These are phyloP conservation scores for Triops cancriformis DNA, from an alignment of 1,140 invertebrate species.

Conservation along the genomic window DNA sequence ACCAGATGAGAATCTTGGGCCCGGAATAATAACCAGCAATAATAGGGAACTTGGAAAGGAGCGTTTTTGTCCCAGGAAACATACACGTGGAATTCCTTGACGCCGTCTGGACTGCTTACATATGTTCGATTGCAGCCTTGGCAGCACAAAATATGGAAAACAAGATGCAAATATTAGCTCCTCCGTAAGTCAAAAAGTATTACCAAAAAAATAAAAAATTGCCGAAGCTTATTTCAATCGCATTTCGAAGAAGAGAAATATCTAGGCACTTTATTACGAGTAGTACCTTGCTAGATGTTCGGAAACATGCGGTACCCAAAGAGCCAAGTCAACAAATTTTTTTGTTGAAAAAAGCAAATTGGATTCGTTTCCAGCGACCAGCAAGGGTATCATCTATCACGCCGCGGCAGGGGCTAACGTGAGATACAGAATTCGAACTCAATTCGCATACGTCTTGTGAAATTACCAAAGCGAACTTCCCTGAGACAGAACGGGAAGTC, in stretches of 20 bases:
- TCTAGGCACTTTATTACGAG: background rate
- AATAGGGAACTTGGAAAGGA: background rate
- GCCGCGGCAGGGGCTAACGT: background rate
- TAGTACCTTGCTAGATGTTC: background rate
- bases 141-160: background rate
- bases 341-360: background rate
- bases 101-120: background rate
- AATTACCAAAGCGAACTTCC: background rate
- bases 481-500: background rate
- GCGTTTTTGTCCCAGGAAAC: background rate
- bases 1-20: conserved; percentile 3
- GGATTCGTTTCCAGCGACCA: background rate
- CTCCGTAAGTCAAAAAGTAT: background rate
- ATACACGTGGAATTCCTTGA: background rate
- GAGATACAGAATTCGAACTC: conserved; percentile 5
- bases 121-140: conserved; percentile 1
- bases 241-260: background rate
- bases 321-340: background rate
- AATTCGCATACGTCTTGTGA: conserved; percentile 13
- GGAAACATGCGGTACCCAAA: background rate
- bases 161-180: background rate
- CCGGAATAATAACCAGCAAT: conserved; percentile 10
- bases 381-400: conserved; percentile 10
- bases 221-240: background rate
- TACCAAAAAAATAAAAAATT: background rate